These are phyloP conservation scores for Phyto melanocephala DNA, from an alignment of 2,888 invertebrate species.

Conservation along the genomic window DNA sequence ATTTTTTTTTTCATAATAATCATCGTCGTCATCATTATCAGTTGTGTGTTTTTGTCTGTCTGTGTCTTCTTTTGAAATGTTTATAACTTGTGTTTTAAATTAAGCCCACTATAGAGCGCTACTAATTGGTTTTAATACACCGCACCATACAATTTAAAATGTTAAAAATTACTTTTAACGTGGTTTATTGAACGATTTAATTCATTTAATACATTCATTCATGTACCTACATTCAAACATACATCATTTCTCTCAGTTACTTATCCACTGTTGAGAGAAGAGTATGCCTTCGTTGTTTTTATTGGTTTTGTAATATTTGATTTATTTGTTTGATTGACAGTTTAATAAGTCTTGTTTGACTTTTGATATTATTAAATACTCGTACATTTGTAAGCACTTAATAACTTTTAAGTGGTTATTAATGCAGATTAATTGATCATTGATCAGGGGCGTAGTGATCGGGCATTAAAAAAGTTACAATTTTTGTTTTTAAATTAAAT, in stretches of 20 bases:
- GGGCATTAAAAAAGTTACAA: no score
- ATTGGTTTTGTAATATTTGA: conserved; percentile 11
- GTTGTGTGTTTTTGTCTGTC: neutral
- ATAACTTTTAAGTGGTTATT: conserved; percentile 65
- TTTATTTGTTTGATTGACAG: conserved; percentile 60
- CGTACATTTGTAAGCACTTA: conserved; percentile 65
- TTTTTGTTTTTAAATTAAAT: no score
- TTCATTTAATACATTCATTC: conserved; percentile 30
- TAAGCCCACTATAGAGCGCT: conserved; percentile 59
- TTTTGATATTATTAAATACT: conserved; percentile 64
- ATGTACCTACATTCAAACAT: neutral
- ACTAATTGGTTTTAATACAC: conserved; percentile 64
- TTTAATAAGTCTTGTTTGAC: conserved; percentile 65
- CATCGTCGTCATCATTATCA: neutral
- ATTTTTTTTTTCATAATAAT: conserved; percentile 6
- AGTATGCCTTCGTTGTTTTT: conserved; percentile 5
- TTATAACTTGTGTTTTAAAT: conserved; percentile 39
- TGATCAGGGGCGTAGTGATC: conserved; percentile 56
- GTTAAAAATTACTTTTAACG: conserved; percentile 27
- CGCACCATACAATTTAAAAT: conserved; percentile 35
- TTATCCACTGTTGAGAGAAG: conserved; percentile 32
- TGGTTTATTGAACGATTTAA: conserved; percentile 60
- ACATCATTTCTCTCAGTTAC: conserved; percentile 26
- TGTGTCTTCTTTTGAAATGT: conserved; percentile 11
- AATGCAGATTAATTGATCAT: conserved; percentile 64